Conservation (phyloP, 2,888 invertebrate genomes). For the Sympetrum striolatum region DNA sequence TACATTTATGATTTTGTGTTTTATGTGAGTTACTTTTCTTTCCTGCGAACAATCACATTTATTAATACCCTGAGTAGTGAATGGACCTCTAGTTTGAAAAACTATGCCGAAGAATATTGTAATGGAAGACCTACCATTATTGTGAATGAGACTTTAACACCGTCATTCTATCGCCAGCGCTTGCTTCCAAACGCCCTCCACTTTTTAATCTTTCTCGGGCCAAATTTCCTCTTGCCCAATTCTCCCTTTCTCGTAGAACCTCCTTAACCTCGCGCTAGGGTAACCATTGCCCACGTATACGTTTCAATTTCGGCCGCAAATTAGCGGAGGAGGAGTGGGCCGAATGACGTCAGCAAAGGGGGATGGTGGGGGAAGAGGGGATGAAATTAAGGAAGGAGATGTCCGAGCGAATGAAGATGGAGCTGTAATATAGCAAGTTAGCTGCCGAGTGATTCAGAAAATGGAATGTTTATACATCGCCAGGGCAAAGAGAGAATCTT, state of each 20-base stretch:
- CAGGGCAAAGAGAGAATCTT: neutral
- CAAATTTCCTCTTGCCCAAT: neutral
- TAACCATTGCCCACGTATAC: conserved; percentile 22
- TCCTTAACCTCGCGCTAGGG: neutral
- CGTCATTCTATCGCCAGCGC: conserved; percentile 38
- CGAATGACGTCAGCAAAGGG: neutral
- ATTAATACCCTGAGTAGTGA: too few relatives aligned
- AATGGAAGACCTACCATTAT: too few relatives aligned
- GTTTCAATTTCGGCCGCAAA: conserved; percentile 35
- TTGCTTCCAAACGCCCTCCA: conserved; percentile 49
- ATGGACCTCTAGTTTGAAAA: too few relatives aligned
- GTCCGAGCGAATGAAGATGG: neutral
- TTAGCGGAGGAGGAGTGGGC: neutral
- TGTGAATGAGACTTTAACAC: too few relatives aligned
- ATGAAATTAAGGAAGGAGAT: neutral
- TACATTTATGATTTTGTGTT: too few relatives aligned
- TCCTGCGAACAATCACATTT: too few relatives aligned
- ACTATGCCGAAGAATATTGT: too few relatives aligned
- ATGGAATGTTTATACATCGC: neutral
- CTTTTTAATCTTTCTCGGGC: conserved; percentile 50
- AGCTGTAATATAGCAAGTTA: neutral
- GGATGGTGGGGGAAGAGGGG: neutral
- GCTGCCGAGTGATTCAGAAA: neutral
- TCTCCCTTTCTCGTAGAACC: neutral
- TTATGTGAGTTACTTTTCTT: too few relatives aligned